Percentiles rank a stretch among this genome's conserved stretches.
Evolutionary conservation across 92 coral and sea anemone species (phyloP).

Genomic region (Palythoa heliodiscus): DNA sequence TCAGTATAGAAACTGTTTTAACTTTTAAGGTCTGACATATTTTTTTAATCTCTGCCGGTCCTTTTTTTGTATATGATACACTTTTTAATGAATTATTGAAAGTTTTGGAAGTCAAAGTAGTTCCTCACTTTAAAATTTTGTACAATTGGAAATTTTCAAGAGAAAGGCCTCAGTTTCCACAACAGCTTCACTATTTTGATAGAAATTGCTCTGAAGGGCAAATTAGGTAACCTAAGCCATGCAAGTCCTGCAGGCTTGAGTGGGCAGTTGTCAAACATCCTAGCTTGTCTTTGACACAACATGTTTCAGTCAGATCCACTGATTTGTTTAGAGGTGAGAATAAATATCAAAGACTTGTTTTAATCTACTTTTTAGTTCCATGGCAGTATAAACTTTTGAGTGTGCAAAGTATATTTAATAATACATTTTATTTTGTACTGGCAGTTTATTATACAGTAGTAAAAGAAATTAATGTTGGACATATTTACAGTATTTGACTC

Average conservation of each 20-base stretch:
- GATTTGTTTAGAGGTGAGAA: slow-evolving; percentile 33
- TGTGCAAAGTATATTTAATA: neutral
- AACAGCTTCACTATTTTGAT: neutral
- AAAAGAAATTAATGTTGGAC: neutral
- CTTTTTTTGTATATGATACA: neutral
- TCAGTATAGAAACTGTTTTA: neutral
- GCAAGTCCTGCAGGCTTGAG: neutral
- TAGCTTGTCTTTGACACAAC: neutral
- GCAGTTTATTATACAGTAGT: neutral
- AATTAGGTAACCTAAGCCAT: neutral
- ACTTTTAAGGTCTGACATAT: neutral
- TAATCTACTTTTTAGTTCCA: neutral
- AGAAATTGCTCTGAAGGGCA: neutral
- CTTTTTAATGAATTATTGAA: neutral
- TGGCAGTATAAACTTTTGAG: neutral
- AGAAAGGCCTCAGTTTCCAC: neutral
- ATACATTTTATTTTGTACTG: no score
- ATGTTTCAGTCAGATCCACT: slow-evolving; percentile 24
- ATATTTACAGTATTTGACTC: no score
- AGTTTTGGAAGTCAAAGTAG: neutral
- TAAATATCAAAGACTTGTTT: neutral
- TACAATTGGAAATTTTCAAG: neutral
- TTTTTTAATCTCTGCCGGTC: neutral
- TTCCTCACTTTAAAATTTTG: neutral
- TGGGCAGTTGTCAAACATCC: neutral